Conservation (phyloP, 92 coral and sea anemone genomes). For the Porites evermanni region DNA sequence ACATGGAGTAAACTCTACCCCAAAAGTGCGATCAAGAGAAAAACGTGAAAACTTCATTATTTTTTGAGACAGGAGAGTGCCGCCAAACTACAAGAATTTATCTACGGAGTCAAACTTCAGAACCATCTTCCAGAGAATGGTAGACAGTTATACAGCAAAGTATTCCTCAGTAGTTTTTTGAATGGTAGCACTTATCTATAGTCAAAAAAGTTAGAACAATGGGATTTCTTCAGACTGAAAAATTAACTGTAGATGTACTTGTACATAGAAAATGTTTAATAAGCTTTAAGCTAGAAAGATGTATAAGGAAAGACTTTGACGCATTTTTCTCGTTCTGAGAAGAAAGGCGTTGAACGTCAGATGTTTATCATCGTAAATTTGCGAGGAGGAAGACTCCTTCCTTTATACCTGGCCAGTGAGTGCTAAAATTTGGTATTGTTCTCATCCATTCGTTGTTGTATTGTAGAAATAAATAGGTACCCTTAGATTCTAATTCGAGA, state of each 20-base stretch:
- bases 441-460: conserved; percentile 8
- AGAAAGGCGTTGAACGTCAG: neutral
- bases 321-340: neutral
- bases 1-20: neutral
- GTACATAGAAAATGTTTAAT: neutral
- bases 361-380: neutral
- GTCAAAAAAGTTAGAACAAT: no score
- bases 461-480: no score
- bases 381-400: neutral
- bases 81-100: no score
- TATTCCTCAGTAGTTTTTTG: no score
- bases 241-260: neutral
- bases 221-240: neutral
- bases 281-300: neutral
- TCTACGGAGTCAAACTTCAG: no score
- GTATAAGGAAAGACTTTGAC: neutral
- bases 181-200: no score
- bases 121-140: no score
- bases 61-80: no score
- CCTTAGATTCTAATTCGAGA: no score
- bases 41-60: neutral
- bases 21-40: neutral
- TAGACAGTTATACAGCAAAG: no score
- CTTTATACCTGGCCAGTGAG: neutral
- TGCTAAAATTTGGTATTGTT: neutral